These are phyloP conservation scores for Chrysogorgia sp. DNA, from an alignment of 92 coral and sea anemone genomes.

Conservation along the genomic window DNA sequence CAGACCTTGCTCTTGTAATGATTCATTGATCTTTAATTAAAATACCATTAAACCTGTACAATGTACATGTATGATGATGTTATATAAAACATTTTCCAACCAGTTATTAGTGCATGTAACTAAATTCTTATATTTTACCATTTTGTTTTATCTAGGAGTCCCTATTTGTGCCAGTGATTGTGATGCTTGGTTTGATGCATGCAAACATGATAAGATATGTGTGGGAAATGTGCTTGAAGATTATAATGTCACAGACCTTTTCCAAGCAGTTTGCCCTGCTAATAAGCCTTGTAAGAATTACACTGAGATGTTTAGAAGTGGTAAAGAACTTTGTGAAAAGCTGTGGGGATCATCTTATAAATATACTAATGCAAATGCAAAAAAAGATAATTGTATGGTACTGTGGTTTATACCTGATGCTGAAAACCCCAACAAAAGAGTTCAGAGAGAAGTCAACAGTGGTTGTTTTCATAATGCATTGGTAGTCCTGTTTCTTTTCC, in stretches of 20 bases:
- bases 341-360: conserved; percentile 91
- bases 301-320: conserved; percentile 70
- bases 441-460: conserved; percentile 19
- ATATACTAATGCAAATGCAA: conserved; percentile 62
- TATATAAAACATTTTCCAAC: too few species aligned
- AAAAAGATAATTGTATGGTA: conserved; percentile 78
- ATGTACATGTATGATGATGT: too few species aligned
- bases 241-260: conserved; percentile 59
- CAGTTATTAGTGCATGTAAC: too few species aligned
- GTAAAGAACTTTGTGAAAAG: conserved; percentile 80
- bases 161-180: conserved; percentile 91
- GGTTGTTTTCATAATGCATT: not conserved
- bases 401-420: conserved; percentile 66
- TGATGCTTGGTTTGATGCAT: conserved; percentile 89
- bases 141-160: conserved; percentile 57
- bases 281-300: conserved; percentile 69
- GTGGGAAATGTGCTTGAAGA: conserved; percentile 81
- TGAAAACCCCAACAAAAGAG: conserved; percentile 58
- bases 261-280: conserved; percentile 73
- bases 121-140: not conserved
- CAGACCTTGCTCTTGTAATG: too few species aligned
- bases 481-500: not conserved
- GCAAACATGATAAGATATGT: conserved; percentile 80
- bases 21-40: too few species aligned
- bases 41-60: too few species aligned